Base-by-base conservation (phyloP, 2,797 vertebrate genomes). In the Danio kyathit region DNA sequence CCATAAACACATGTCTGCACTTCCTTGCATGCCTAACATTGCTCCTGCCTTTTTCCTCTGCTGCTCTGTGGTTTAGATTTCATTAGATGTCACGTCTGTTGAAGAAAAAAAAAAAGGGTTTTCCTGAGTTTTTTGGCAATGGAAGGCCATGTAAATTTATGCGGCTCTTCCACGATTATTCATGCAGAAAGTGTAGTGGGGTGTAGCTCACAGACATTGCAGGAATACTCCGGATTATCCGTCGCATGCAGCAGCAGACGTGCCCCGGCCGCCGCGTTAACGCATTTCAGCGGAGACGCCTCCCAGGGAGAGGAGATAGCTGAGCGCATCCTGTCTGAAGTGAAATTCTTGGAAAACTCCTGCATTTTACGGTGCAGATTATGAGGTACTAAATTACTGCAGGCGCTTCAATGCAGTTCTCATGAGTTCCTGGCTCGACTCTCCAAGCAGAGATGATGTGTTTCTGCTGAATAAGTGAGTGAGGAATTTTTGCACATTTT, bases 321-420 rank as follows among this genome's bases (percentile, higher is more conserved):
- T 87, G 86, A 91, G 88, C 89, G 87, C 91, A 89, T 92, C 87
- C 89, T 92, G 91, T 92, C 91, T 92, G 87, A 93, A 93, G 90
- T 88, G 86, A 84, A 88, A 91, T 94, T 94, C 92, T 94, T 93
- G 91, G 92, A 94, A 93, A 92, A 90, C 81, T 89, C 88, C 86
- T 88, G 89, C 90, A 90, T 93, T 93, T 94, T 91, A 91, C 87
- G 77, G 87, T 88, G 88, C 85, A 93, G 92, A 94, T 93, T 92
- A 89, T 71, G 64, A 89, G 90, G 90, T 89, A 88, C 87, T 87
- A 90, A 88, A 82, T 90, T 88, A 92, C 92, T 89, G 89, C 90
- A 89, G 88, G 89, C 91, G 83, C 91, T 92, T 90, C 80, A 91
- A 92, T 91, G 90, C 90, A 91, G 88, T 90, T 91, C 92, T 89